Evolutionary conservation across 2,113 vertebrate genomes (phyloP).

Genomic region (Trichomycterus rosablanca): DNA sequence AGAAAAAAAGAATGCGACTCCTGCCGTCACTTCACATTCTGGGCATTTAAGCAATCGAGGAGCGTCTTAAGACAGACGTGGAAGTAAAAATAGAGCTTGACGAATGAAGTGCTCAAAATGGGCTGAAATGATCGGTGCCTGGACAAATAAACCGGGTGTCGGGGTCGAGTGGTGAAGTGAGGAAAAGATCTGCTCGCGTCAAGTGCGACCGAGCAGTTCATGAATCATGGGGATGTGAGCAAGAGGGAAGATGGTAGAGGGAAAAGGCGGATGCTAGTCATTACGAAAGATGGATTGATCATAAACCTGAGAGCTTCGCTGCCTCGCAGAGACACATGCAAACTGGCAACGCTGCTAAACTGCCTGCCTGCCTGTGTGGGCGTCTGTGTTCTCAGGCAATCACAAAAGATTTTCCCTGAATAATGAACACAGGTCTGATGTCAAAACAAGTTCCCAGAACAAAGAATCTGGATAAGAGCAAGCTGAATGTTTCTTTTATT

Average conservation of each 20-base stretch:
- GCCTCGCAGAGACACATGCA: conserved; percentile 21
- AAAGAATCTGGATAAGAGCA: no score
- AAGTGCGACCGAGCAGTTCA: conserved; percentile 49
- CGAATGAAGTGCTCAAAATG: neutral
- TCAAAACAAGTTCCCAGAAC: neutral
- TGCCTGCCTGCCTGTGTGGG: neutral
- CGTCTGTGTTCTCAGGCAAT: neutral
- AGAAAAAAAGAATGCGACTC: neutral
- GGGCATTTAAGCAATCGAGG: neutral
- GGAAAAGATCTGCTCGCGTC: conserved; percentile 44
- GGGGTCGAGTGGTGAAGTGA: neutral
- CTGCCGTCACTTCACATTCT: neutral
- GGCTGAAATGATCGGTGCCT: neutral
- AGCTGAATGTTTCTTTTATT: no score
- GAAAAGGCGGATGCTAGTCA: conserved; percentile 39
- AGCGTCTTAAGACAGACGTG: no score
- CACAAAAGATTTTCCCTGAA: conserved; percentile 1
- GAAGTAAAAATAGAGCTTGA: conserved; percentile 10
- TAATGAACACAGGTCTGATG: neutral
- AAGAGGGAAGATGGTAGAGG: conserved; percentile 41
- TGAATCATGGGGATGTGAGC: conserved; percentile 59
- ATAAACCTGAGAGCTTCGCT: conserved; percentile 45
- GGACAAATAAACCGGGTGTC: neutral
- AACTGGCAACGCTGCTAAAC: neutral
- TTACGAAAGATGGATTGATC: conserved; percentile 63